These are phyloP conservation scores for Thalassophryne amazonica DNA, from an alignment of 2,797 vertebrate species.

Conservation along the genomic window DNA sequence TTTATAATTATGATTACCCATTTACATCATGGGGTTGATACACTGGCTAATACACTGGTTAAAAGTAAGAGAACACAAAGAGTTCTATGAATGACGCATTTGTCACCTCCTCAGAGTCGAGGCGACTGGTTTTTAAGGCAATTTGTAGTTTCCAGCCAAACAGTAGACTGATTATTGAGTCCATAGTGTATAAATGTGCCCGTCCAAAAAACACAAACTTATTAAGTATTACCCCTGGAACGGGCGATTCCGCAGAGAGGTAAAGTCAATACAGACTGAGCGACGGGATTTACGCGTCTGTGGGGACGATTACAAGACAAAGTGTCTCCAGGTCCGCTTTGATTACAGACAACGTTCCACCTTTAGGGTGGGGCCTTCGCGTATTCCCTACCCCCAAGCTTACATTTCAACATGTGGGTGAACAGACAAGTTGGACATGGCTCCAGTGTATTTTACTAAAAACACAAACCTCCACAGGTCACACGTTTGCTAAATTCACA, in stretches of 20 bases:
- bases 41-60: constrained; percentile 71
- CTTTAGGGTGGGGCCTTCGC: constrained; percentile 11
- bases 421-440: constrained; percentile 69
- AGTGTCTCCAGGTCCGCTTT: constrained; percentile 40
- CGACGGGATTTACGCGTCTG: constrained; percentile 30
- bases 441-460: constrained; percentile 86
- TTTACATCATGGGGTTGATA: constrained; percentile 76
- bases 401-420: constrained; percentile 55
- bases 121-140: constrained; percentile 82
- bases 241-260: constrained; percentile 35
- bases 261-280: constrained; percentile 32
- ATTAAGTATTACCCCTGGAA: constrained; percentile 38
- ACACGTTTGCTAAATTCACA: constrained; percentile 79
- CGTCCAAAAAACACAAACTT: constrained; percentile 26
- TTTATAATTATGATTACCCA: constrained; percentile 77
- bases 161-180: constrained; percentile 45
- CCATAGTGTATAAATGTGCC: constrained; percentile 28
- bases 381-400: constrained; percentile 24
- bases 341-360: constrained; percentile 41
- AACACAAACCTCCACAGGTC: constrained; percentile 75
- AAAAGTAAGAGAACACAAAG: constrained; percentile 77
- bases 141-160: constrained; percentile 74
- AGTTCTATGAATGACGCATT: constrained; percentile 63
- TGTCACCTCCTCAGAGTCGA: constrained; percentile 59
- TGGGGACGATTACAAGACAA: constrained; percentile 34